A percentile compares a stretch with the other conserved stretches of the same genome.
These are phyloP conservation scores for Amphipyra berbera DNA, from an alignment of 2,888 invertebrate species.

Conservation along the genomic window DNA sequence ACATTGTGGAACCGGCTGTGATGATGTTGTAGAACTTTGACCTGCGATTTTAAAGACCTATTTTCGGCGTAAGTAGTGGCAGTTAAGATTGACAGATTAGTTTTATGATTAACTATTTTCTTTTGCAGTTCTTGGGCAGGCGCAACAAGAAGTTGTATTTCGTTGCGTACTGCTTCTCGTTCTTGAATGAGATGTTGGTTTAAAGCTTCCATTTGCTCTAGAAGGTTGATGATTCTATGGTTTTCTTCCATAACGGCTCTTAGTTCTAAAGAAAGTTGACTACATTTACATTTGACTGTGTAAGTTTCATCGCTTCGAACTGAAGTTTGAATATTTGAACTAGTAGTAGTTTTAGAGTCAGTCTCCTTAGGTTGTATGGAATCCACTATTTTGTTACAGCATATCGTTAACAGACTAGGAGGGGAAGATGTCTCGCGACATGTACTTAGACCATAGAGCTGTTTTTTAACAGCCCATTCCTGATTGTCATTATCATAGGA, in stretches of 20 bases:
- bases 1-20: constrained; percentile 79
- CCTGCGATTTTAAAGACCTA: constrained; percentile 78
- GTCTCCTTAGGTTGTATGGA: constrained; percentile 66
- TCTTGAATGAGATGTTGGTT: constrained; percentile 74
- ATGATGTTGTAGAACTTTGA: constrained; percentile 81
- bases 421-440: constrained; percentile 65
- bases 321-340: constrained; percentile 52
- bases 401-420: constrained; percentile 77
- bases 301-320: constrained; percentile 40
- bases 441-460: constrained; percentile 19
- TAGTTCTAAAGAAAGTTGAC: constrained; percentile 60
- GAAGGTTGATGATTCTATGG: constrained; percentile 56
- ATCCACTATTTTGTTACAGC: constrained; percentile 76
- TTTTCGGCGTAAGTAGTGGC: constrained; percentile 86
- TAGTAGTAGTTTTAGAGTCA: constrained; percentile 58
- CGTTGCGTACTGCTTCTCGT: constrained; percentile 71
- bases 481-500: constrained; percentile 30
- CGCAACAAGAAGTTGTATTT: constrained; percentile 75
- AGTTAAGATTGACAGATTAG: constrained; percentile 81
- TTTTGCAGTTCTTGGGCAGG: constrained; percentile 79
- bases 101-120: constrained; percentile 80
- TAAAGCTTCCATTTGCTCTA: constrained; percentile 65
- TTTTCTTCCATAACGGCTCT: constrained; percentile 66
- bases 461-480: constrained; percentile 12
- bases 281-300: constrained; percentile 61